Evolutionary conservation across 2,888 invertebrate genomes (phyloP), one percentile per base, ranked within the genome.

Genomic region (Polydrusus cervinus): DNA sequence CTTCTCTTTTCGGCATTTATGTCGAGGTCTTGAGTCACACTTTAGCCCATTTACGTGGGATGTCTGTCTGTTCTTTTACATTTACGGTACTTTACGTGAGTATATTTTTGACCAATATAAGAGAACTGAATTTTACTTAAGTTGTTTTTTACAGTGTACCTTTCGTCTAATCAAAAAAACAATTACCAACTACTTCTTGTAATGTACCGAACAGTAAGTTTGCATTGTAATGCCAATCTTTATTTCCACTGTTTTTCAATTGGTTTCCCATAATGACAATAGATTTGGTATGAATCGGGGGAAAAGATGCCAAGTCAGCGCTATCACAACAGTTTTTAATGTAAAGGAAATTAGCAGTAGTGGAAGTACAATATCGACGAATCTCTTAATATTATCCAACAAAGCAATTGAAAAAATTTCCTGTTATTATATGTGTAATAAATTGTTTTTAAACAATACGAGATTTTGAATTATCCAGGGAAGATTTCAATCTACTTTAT

Each of bases 241-340:
- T 20, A 51, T 20, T 51, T 20, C 51, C 20, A 51, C 51, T 51
- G 51, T 20, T 51, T 51, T 20, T 49, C 6, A 14, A 13, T 16
- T 18, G 16, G 16, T 49, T 51, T 51, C 51, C 2, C 20, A 51
- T 51, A 20, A 11, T 11, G 3, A 20, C 51, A 51, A 51, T 51
- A 20, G 51, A 51, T 51, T 51, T 3, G 5, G 16, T 49, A 49
- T 49, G 18, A 3, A 51, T 20, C n/a, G 11, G 13, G 20, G 51
- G 20, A 51, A 49, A 51, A 51, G 20, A 20, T 51, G 51, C 51
- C 51, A 51, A 51, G 51, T 51, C 51, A 51, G 20, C 18, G 9
- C 10, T 20, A 51, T n/a, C 18, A 18, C 51, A 51, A 20, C 51
- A 51, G 1, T 20, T 3, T 34, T 34, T 20, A 51, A 18, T 51